Evolutionary conservation across 2,888 invertebrate species (phyloP).

Genomic region (Phengaris arion): DNA sequence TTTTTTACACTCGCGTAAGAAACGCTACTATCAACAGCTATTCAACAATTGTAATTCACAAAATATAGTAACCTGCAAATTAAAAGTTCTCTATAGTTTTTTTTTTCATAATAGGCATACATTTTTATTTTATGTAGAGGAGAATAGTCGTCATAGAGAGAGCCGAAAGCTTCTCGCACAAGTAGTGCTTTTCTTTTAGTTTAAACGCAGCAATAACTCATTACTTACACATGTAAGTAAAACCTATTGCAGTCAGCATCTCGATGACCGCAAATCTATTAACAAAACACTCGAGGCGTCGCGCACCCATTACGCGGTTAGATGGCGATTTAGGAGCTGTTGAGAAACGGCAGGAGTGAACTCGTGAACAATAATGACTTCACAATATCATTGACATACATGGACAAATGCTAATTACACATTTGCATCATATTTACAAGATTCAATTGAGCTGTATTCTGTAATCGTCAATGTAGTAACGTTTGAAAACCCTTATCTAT

Average conservation of each 20-base stretch:
- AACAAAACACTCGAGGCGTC: conserved; percentile 6
- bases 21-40: too few relatives aligned
- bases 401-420: conserved; percentile 9
- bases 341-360: conserved; percentile 1
- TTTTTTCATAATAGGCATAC: too few relatives aligned
- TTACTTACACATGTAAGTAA: not conserved
- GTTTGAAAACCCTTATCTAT: not conserved
- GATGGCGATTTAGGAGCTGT: conserved; percentile 12
- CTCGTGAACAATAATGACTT: conserved; percentile 14
- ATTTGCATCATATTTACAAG: conserved; percentile 29
- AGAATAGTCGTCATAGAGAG: too few relatives aligned
- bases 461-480: not conserved
- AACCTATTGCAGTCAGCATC: not conserved
- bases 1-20: too few relatives aligned
- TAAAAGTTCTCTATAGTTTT: too few relatives aligned
- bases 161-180: too few relatives aligned
- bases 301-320: conserved; percentile 23
- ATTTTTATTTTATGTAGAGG: too few relatives aligned
- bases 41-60: not conserved
- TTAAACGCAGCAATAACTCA: not conserved
- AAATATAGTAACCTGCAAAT: not conserved
- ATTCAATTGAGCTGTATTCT: not conserved
- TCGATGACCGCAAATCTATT: conserved; percentile 28
- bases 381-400: conserved; percentile 21
- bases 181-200: too few relatives aligned